phyloP scores from a whole-genome alignment of 2,113 vertebrate species.

The Nymphicus hollandicus region DNA sequence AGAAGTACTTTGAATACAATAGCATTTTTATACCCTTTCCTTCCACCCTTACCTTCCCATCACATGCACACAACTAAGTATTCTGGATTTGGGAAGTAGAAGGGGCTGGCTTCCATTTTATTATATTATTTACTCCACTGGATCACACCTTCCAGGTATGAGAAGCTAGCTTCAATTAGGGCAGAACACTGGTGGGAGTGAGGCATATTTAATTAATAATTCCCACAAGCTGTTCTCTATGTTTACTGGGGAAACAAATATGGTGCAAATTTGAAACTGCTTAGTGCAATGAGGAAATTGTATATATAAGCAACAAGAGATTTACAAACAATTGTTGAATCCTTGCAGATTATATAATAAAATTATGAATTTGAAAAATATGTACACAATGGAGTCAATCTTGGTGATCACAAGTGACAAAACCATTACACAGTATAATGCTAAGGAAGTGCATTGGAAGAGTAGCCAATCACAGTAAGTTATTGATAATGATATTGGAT shows the following conservation, averaged over 20 bases:
- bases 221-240: background rate
- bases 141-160: background rate
- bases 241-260: too few species aligned
- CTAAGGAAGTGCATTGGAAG: background rate
- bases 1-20: background rate
- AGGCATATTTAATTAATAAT: background rate
- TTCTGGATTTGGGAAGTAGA: background rate
- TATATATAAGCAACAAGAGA: too few species aligned
- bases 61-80: background rate
- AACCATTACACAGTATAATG: background rate
- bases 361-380: background rate
- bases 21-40: background rate
- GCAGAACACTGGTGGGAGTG: background rate
- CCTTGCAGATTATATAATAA: too few species aligned
- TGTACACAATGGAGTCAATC: background rate
- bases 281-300: too few species aligned
- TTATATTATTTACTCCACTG: background rate
- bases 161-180: background rate
- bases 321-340: too few species aligned
- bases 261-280: too few species aligned
- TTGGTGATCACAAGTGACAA: background rate
- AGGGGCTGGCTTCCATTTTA: background rate
- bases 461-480: background rate
- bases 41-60: background rate
- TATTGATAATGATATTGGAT: background rate